phyloP scores from a whole-genome alignment of 2,113 vertebrate species.

The Heloderma charlesbogerti region DNA sequence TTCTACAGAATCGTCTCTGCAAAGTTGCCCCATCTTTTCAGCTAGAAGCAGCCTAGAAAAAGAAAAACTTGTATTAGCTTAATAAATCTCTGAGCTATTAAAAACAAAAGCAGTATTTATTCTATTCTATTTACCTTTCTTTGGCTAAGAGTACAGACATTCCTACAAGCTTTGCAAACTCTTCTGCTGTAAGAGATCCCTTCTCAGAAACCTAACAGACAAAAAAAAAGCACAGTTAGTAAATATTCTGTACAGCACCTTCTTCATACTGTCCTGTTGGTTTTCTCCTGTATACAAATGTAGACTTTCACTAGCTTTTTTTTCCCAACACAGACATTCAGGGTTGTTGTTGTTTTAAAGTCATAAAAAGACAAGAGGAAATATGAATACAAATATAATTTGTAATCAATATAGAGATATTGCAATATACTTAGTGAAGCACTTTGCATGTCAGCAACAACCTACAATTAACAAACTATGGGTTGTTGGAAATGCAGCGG shows the following conservation, averaged over 20 bases:
- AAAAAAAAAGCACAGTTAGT: neutral
- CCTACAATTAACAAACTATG: no score
- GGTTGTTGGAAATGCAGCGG: no score
- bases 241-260: neutral
- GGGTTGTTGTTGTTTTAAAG: no score
- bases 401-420: neutral
- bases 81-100: neutral
- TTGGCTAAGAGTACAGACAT: conserved; percentile 98
- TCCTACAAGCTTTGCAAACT: conserved; percentile 95
- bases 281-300: neutral
- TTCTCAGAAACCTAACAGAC: conserved; percentile 90
- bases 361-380: no score
- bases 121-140: conserved; percentile 84
- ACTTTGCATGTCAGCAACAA: no score
- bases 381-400: neutral
- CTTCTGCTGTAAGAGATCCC: conserved; percentile 94
- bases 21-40: conserved; percentile 97
- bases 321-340: neutral
- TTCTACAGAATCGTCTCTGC: conserved; percentile 97
- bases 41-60: conserved; percentile 89
- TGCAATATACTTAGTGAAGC: neutral
- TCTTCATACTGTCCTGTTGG: neutral
- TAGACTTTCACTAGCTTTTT: neutral
- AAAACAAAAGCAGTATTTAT: neutral
- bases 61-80: conserved; percentile 31